These are phyloP conservation scores for Mechanitis messenoides DNA, from an alignment of 2,888 invertebrate species.

Conservation along the genomic window DNA sequence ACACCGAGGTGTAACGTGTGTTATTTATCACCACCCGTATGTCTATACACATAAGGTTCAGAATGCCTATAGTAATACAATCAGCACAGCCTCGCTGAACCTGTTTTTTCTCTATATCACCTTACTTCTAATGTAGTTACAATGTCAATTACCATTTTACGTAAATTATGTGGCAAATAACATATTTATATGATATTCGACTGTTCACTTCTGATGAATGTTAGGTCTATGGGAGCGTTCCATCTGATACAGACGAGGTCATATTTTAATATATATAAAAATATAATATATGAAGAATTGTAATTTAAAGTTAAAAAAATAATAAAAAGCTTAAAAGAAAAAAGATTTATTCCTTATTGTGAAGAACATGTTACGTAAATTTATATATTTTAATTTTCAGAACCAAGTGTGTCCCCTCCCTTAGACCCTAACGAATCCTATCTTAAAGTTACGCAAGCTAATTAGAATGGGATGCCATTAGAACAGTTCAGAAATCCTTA, in stretches of 20 bases:
- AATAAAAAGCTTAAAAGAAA: too few relatives aligned
- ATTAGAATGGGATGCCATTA: slow-evolving; percentile 31
- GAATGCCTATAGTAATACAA: slow-evolving; percentile 15
- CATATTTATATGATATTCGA: too few relatives aligned
- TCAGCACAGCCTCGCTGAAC: slow-evolving; percentile 43
- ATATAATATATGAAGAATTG: too few relatives aligned
- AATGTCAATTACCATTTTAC: slow-evolving; percentile 23
- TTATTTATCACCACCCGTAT: slow-evolving; percentile 16
- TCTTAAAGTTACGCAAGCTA: slow-evolving; percentile 24
- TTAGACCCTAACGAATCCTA: slow-evolving; percentile 1
- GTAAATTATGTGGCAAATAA: neutral
- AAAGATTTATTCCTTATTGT: too few relatives aligned
- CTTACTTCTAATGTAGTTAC: slow-evolving; percentile 41
- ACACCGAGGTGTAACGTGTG: neutral
- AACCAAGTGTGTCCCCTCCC: neutral
- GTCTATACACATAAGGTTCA: slow-evolving; percentile 13
- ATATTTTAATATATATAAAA: too few relatives aligned
- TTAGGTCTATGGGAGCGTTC: too few relatives aligned
- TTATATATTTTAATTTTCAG: neutral
- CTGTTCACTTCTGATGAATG: too few relatives aligned
- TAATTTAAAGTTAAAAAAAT: too few relatives aligned
- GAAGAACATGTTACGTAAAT: too few relatives aligned
- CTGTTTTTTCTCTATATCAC: slow-evolving; percentile 66
- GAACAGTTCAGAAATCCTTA: slow-evolving; percentile 26
- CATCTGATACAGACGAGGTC: too few relatives aligned